Evolutionary conservation across 2,113 vertebrate species (phyloP), one percentile per base, ranked within the genome.

Genomic region (Corythoichthys haematopterus): DNA sequence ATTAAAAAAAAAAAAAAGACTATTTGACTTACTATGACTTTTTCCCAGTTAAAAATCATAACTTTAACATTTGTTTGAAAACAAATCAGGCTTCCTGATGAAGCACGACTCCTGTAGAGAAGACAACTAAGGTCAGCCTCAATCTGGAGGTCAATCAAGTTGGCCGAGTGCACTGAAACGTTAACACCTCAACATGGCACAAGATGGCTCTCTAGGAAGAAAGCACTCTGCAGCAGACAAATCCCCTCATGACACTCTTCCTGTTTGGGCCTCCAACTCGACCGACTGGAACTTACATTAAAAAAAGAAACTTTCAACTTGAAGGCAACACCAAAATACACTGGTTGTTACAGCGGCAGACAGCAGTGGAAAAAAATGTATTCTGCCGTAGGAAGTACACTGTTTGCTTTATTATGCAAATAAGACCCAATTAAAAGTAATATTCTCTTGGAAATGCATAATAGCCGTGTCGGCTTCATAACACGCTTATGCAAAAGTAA

Each of bases 101-200:
- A n/a, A 43, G 40, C 40, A 8, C 6, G 6, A 43, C 40, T 43
- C 38, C 38, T 3, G 38, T 40, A 40, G 6, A 43, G 1, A n/a
- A 43, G 9, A 43, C 40, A 43, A 43, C 1, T 43, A 7, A 43
- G 9, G 40, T 43, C 40, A 43, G 40, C 9, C 40, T 43, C 40
- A 43, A 43, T 43, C 40, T 43, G 40, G 40, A 43, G 40, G 40
- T 43, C 40, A 43, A 43, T 43, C 40, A 43, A 43, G 6, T 43
- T 43, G 9, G 20, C 79, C 82, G 84, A 84, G 76, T 82, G 81
- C 78, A 74, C 58, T 76, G 83, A 87, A 83, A 87, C 78, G 85
- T 89, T 86, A 89, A 89, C 57, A 63, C 65, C 70, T 83, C 73
- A 87, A 87, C 85, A 85, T 83, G 84, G 81, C 83, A 87, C 65